phyloP scores from a whole-genome alignment of 2,113 vertebrate genomes.

The Agelaius tricolor region DNA sequence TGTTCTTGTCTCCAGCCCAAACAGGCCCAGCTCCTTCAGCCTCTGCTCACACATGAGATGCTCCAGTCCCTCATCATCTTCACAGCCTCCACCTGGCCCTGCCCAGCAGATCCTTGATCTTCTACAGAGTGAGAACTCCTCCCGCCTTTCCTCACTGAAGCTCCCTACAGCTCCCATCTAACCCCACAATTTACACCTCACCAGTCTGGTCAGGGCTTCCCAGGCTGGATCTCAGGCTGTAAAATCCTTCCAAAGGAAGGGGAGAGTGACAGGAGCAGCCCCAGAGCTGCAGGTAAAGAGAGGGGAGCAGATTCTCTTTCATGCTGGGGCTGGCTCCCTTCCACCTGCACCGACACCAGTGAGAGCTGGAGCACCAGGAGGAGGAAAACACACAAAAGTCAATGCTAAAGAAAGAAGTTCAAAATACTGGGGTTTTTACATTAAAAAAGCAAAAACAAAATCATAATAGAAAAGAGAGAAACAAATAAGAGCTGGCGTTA shows the following conservation, averaged over 20 bases:
- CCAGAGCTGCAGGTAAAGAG: background rate
- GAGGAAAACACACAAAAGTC: background rate
- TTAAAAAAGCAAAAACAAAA: fast-evolving
- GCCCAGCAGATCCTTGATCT: background rate
- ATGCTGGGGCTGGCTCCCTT: background rate
- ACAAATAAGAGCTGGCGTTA: background rate
- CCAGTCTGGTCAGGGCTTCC: background rate
- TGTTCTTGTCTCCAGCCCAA: background rate
- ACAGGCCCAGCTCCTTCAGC: background rate
- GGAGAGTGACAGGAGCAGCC: background rate
- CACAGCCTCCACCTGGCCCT: background rate
- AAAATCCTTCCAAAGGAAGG: background rate
- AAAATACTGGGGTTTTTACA: background rate
- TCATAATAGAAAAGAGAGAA: no score
- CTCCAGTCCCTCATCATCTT: background rate
- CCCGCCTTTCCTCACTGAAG: background rate
- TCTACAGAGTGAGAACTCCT: background rate
- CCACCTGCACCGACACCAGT: background rate
- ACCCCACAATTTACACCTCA: background rate
- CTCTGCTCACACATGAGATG: background rate
- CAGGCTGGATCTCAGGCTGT: background rate
- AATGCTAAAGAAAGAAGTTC: background rate
- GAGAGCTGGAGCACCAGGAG: background rate
- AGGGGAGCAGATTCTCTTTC: background rate
- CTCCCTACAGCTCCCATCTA: background rate